Conservation (phyloP, 2,113 vertebrate species). For the Cebidichthys violaceus region DNA sequence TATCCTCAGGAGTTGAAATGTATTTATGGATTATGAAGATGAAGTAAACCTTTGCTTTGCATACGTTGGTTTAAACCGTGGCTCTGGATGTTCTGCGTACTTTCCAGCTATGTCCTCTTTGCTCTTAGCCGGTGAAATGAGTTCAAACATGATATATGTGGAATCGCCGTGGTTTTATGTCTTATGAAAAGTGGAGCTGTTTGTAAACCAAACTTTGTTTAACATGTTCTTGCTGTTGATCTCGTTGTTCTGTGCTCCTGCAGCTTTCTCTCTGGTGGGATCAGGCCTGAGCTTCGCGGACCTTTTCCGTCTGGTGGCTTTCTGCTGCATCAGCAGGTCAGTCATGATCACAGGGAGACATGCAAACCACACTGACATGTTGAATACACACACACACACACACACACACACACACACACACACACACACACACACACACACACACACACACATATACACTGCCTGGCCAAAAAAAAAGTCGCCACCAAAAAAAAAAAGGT, state of each 20-base stretch:
- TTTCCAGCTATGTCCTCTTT: not conserved
- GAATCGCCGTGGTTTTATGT: not conserved
- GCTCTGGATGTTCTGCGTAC: not conserved
- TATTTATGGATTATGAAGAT: not conserved
- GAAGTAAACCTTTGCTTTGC: not conserved
- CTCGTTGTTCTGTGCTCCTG: slow-evolving; percentile 48
- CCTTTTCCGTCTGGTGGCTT: slow-evolving; percentile 94
- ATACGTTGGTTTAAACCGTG: not conserved
- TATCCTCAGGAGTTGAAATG: not conserved
- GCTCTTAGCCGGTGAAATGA: not conserved
- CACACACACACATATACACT: no score
- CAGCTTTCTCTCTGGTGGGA: slow-evolving; percentile 95
- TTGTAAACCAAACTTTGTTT: not conserved
- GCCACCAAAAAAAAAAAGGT: no score
- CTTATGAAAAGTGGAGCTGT: not conserved
- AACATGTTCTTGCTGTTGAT: not conserved
- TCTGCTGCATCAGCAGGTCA: slow-evolving; percentile 97
- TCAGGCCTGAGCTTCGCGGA: slow-evolving; percentile 96
- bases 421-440: no score
- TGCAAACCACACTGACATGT: not conserved
- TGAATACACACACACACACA: not conserved
- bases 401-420: no score
- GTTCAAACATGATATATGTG: not conserved
- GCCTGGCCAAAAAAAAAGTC: no score
- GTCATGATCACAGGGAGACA: not conserved